These are phyloP conservation scores for Masnerella sp. DNA, from an alignment of 2,888 invertebrate genomes.

Conservation along the genomic window DNA sequence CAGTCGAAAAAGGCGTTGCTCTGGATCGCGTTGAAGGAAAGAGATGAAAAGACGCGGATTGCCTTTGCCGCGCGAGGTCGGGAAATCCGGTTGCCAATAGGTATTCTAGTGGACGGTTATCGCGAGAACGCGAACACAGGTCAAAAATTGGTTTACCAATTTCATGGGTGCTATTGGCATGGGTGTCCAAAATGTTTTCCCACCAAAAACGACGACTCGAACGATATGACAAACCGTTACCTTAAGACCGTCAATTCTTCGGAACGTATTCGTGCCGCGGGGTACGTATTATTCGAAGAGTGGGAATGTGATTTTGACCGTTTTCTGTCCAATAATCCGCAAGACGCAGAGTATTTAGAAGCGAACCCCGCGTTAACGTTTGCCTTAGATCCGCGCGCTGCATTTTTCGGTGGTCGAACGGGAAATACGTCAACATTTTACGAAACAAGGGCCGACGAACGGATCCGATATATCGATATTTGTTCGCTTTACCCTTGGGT, in stretches of 20 bases:
- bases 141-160: neutral
- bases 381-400: conserved; percentile 9
- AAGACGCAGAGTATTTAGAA: neutral
- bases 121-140: neutral
- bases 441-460: neutral
- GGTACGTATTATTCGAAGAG: neutral
- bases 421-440: neutral
- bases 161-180: conserved; percentile 9
- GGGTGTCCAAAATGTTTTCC: neutral
- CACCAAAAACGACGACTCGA: neutral
- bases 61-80: conserved; percentile 5
- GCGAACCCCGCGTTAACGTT: conserved; percentile 62
- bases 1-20: neutral
- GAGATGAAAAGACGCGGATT: neutral
- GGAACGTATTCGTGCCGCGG: too few relatives aligned
- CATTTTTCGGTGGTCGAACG: neutral
- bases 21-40: neutral
- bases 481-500: conserved; percentile 58
- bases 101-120: conserved; percentile 7
- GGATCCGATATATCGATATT: conserved; percentile 4
- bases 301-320: conserved; percentile 17
- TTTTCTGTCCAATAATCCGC: neutral
- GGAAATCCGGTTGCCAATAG: conserved; percentile 5
- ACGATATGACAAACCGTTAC: neutral
- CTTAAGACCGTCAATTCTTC: too few relatives aligned